Base-by-base conservation (phyloP, 2,797 vertebrate genomes). In the Silurus lanzhouensis region DNA sequence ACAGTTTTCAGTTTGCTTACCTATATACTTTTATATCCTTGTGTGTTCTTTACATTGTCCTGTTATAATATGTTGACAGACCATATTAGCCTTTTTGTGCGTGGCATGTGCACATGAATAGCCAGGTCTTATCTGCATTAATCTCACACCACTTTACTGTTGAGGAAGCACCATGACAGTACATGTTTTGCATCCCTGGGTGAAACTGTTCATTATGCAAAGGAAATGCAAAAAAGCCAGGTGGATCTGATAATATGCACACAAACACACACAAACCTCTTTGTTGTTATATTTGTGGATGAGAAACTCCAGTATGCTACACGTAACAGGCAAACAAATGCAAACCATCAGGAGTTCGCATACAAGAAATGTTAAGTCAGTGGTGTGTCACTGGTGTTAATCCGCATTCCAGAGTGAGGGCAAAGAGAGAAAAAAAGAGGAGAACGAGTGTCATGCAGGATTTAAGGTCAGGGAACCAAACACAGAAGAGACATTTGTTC, bases 401-500 rank as follows among this genome's bases (percentile, higher is more conserved):
- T 72, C 38, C 31, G 46, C 48, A 75, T 81, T 74, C 25, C 44
- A 72, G 22, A 52, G 55, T 13, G 5, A 25, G 19, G 72, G 83
- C 31, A 76, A 81, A 84, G 58, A 81, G 74, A 76, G 15, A 57
- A 60, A 6, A 57, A 38, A 60, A 6, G 52, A 38, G 80, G 75
- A 60, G 67, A 63, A 25, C 63, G 31, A 67, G 52, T 78, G 84
- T 75, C 84, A 66, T 25, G 14, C n/a, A 58, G 48, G 66, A 85
- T 82, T 84, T 81, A 85, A 70, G 76, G 60, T 83, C 83, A 86
- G 85, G 85, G 85, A 89, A 86, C 75, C 72, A 46, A 85, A 74
- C 75, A 78, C 80, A 87, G 64, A 89, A 90, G 86, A 82, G 83
- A 74, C 88, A 83, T 93, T 93, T 93, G 93, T 94, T 94, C 93